Base-by-base conservation (phyloP, 2,113 vertebrate genomes). In the Pitta sordida region DNA sequence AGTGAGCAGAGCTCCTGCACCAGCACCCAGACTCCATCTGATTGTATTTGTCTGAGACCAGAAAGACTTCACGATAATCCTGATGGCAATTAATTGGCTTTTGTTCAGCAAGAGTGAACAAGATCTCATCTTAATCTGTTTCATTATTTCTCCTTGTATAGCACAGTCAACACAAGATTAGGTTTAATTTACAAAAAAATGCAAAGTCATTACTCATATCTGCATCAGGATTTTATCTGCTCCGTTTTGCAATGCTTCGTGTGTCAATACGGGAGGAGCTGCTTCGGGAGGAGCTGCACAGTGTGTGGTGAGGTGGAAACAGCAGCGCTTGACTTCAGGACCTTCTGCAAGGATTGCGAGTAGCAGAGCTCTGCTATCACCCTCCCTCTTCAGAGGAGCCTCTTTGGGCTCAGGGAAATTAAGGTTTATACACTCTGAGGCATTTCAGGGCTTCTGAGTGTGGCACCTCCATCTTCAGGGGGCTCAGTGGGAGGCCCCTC, bases 81-180 rank as follows among this genome's bases (percentile, higher is more conserved):
- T 94, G 77, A 93, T 92, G 90, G 94, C 94, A 91, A 96, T 97
- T 97, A 97, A 98, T 96, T 97, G 97, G 94, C 96, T 97, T 96
- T 98, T 97, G 97, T 97, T 97, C 95, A 95, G 96, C 94, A 88
- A 96, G 94, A 94, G 90, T 88, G 96, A 97, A 96, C 91, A 96
- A 96, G 91, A 94, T 96, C 96, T 95, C 96, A 90, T 97, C 97
- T 97, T 98, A 97, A 98, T 98, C 97, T 97, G 65, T 90, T 95
- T 97, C 97, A 96, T 98, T 97, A 97, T 97, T 96, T 97, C 46
- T 89, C 95, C 96, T 97, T 95, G 95, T 96, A 96, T 73, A 96
- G 96, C 94, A 96, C 79, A 97, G 96, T 95, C 97, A 97, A 98
- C 97, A 97, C 94, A 94, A 98, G 96, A 98, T 98, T 96, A 97